Percentiles rank a stretch among this genome's conserved stretches.
Evolutionary conservation across 2,113 vertebrate genomes (phyloP).

Genomic region (Mormyrus lacerda): DNA sequence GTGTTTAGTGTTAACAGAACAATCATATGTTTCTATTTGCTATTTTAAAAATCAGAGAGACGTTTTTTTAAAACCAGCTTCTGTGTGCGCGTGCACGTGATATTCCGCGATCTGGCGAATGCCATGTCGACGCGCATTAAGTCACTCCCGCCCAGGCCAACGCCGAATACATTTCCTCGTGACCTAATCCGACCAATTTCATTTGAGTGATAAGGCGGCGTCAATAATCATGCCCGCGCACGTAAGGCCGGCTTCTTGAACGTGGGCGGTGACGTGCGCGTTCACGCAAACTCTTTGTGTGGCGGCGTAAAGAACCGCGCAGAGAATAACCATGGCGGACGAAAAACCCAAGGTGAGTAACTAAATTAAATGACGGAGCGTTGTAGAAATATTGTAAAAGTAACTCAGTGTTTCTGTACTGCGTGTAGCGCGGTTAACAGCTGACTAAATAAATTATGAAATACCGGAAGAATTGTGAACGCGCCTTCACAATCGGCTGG

Average conservation of each 20-base stretch:
- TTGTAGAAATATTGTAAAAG: not conserved
- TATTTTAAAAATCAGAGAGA: not conserved
- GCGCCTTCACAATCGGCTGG: slow-evolving; percentile 50
- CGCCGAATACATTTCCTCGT: slow-evolving; percentile 39
- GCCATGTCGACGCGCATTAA: slow-evolving; percentile 44
- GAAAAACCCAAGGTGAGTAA: slow-evolving; percentile 92
- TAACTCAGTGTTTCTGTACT: not conserved
- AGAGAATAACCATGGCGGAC: slow-evolving; percentile 86
- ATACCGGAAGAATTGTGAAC: slow-evolving; percentile 69
- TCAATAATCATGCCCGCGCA: slow-evolving; percentile 56
- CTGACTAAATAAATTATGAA: slow-evolving; percentile 23
- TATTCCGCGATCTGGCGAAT: not conserved
- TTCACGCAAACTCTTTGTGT: slow-evolving; percentile 70
- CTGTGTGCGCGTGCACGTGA: slow-evolving; percentile 57
- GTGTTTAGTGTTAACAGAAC: not conserved
- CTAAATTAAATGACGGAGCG: not conserved
- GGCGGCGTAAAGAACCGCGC: slow-evolving; percentile 68
- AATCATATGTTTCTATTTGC: not conserved
- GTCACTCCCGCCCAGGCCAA: slow-evolving; percentile 41
- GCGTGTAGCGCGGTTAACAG: not conserved
- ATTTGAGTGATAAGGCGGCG: slow-evolving; percentile 40
- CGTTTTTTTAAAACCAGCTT: slow-evolving; percentile 11
- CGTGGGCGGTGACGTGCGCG: slow-evolving; percentile 64
- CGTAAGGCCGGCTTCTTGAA: slow-evolving; percentile 42
- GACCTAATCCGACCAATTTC: slow-evolving; percentile 43